Evolutionary conservation across 2,888 invertebrate genomes (phyloP).

Genomic region (Dolomedes plantarius): DNA sequence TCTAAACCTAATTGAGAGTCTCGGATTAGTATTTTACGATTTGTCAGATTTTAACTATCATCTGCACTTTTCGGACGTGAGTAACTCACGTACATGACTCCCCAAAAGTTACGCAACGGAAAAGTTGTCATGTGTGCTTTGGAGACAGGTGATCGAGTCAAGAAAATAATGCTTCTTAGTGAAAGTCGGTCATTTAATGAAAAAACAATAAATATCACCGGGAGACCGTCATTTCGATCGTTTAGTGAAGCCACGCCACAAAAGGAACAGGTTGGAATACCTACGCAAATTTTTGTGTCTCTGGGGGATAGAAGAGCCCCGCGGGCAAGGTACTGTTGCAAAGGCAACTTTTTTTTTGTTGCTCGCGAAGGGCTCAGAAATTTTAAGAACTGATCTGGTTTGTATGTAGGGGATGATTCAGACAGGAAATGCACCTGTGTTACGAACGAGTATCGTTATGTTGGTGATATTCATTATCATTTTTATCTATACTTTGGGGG

Average conservation of each 20-base stretch:
- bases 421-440: background rate
- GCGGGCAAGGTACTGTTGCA: background rate
- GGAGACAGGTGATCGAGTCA: background rate
- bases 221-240: background rate
- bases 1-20: too few relatives aligned
- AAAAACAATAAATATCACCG: background rate
- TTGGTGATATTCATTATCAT: too few relatives aligned
- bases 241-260: background rate
- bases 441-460: background rate
- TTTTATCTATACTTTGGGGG: too few relatives aligned
- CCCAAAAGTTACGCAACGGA: too few relatives aligned
- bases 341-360: background rate
- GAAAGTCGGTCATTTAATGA: background rate
- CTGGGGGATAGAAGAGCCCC: background rate
- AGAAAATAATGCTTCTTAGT: background rate
- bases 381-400: background rate
- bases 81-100: too few relatives aligned
- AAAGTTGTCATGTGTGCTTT: background rate
- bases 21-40: too few relatives aligned
- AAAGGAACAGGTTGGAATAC: conserved; percentile 1
- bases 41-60: too few relatives aligned
- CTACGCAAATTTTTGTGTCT: background rate
- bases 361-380: too few relatives aligned
- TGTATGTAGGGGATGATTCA: background rate
- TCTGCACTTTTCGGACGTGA: too few relatives aligned